Evolutionary conservation across 2,113 vertebrate species (phyloP).

Genomic region (Myiopsitta monachus): DNA sequence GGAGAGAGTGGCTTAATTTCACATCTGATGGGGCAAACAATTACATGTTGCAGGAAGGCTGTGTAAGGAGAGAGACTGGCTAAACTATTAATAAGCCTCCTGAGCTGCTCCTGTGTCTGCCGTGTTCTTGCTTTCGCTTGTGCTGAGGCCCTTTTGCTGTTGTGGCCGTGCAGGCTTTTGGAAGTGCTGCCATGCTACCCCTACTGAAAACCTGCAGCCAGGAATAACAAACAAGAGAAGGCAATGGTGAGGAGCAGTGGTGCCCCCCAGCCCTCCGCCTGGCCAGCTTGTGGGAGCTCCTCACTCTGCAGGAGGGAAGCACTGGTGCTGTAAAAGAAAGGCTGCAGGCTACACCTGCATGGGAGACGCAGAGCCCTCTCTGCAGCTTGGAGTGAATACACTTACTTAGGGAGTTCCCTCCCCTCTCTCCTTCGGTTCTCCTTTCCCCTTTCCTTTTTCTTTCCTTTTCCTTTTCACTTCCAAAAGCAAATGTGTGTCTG

Average conservation of each 20-base stretch:
- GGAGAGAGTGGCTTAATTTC: background rate
- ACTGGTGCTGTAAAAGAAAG: background rate
- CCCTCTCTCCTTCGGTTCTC: background rate
- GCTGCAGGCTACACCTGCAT: background rate
- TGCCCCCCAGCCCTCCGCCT: background rate
- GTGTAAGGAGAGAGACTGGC: background rate
- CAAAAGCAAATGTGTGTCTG: background rate
- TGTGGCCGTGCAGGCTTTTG: background rate
- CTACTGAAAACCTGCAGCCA: background rate
- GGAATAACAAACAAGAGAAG: background rate
- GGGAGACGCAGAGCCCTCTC: background rate
- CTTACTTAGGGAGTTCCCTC: background rate
- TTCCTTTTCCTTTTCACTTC: background rate
- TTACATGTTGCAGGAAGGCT: background rate
- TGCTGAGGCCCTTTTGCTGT: background rate
- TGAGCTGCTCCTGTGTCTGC: background rate
- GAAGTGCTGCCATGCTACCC: background rate
- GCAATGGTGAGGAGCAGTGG: background rate
- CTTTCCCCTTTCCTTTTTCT: background rate
- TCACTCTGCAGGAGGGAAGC: background rate
- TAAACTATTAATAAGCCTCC: background rate
- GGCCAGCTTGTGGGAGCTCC: background rate
- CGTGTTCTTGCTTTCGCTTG: background rate
- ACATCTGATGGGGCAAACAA: background rate
- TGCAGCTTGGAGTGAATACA: background rate